Percentiles rank a stretch among this genome's conserved stretches.
These are phyloP conservation scores for Agonopterix subpropinquella DNA, from an alignment of 2,888 invertebrate species.

Conservation along the genomic window DNA sequence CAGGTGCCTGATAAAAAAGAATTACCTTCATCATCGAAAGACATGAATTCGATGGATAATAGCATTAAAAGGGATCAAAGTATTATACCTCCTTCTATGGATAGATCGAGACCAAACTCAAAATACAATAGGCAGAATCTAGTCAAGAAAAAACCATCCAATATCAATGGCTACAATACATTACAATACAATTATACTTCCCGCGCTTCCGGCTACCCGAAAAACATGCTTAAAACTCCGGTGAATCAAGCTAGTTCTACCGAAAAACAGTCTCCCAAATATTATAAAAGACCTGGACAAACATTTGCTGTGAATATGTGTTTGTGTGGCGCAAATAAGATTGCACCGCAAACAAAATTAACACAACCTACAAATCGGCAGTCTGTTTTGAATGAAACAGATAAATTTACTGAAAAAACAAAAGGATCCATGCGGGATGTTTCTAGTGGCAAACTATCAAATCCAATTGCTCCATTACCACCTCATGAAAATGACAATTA, in stretches of 20 bases:
- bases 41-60: no score
- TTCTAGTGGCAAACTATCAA: slow-evolving; percentile 29
- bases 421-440: neutral
- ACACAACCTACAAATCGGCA: slow-evolving; percentile 11
- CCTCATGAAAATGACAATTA: slow-evolving; percentile 14
- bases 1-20: no score
- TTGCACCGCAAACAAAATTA: slow-evolving; percentile 17
- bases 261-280: slow-evolving; percentile 14
- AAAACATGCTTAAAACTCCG: no score
- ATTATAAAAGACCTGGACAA: slow-evolving; percentile 24
- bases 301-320: slow-evolving; percentile 55
- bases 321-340: slow-evolving; percentile 34
- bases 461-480: slow-evolving; percentile 24
- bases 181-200: no score
- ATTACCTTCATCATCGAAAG: no score
- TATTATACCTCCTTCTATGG: no score
- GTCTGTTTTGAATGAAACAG: slow-evolving; percentile 2
- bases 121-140: no score
- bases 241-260: neutral
- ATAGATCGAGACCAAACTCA: no score
- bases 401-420: neutral
- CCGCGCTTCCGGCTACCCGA: no score
- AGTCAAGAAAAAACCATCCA: no score
- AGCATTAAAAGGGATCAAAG: no score
- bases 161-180: no score